Evolutionary conservation across 2,888 invertebrate genomes (phyloP), one percentile per base, ranked within the genome.

Genomic region (Unio pictorum): DNA sequence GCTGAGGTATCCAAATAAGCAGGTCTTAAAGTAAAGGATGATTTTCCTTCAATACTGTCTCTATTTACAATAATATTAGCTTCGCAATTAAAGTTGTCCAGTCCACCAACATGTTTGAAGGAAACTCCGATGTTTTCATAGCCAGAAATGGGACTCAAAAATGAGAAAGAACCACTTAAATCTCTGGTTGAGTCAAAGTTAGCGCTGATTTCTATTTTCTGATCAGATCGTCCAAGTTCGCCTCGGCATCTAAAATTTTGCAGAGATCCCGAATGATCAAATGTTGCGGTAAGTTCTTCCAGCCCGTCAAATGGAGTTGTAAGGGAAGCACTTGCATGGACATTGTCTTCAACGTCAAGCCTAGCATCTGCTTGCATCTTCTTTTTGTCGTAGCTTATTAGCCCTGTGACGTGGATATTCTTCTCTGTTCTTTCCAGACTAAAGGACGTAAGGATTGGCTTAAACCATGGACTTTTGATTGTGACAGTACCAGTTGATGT

Each of bases 291-390:
- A 0, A 74, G 66, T 55, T 80, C 69, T 61, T 75, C 72, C 34
- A 71, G 75, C 20, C 68, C 69, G 30, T 69, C 63, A 34, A 79
- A 79, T 34, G 81, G 82, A 55, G 82, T 79, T 7, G 67, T 68
- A 7, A 81, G 30, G 23, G 65, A 71, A 15, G 78, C 28, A 20
- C 76, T 69, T 8, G 79, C 75, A 15, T 71, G 70, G 23, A 61
- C 69, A 30, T 45, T 54, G 17, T 68, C 67, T 23, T 15, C 45
- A 18, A 67, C 7, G 6, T 64, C 68, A 1, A 66, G 54, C 15
- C 54, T 58, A 58, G 58, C 59, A 34, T 66, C 60, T 57, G 64
- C 45, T 28, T 64, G 61, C 61, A 64, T 59, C n/a, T 66, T 62
- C 23, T 74, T 68, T 17, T 64, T 59, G 15, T 62, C 62, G 55